phyloP scores from a whole-genome alignment of 2,113 vertebrate genomes.

The Malurus melanocephalus region DNA sequence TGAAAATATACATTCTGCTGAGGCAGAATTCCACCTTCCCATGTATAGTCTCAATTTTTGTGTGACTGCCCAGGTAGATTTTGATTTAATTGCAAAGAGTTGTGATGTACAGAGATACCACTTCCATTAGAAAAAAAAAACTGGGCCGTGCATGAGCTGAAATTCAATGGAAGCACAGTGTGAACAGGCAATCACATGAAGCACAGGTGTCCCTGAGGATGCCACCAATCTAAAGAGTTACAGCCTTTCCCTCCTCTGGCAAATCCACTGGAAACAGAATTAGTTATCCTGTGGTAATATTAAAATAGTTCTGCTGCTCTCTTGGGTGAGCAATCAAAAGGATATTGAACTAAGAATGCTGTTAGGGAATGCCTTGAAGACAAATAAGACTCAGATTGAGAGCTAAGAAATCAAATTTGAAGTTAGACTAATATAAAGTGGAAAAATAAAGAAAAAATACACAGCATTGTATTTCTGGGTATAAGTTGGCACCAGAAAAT shows the following conservation, averaged over 20 bases:
- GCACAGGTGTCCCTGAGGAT: accelerated
- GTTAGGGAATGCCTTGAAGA: not conserved
- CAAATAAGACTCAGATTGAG: not conserved
- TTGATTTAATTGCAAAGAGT: not conserved
- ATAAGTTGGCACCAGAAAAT: not conserved
- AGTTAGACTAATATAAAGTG: not conserved
- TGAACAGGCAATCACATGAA: not conserved
- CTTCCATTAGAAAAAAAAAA: not conserved
- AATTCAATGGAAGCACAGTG: not conserved
- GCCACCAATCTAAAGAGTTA: not conserved
- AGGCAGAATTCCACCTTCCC: not conserved
- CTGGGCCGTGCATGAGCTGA: not conserved
- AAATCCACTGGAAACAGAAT: not conserved
- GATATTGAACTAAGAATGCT: not conserved
- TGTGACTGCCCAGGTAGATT: not conserved
- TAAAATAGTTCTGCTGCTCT: not conserved
- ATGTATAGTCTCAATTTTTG: not conserved
- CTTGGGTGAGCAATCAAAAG: not conserved
- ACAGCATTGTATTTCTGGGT: not conserved
- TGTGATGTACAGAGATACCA: not conserved
- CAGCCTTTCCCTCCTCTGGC: not conserved
- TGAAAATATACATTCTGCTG: not conserved
- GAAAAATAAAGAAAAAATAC: not conserved
- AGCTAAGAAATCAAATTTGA: not conserved
- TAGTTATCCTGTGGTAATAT: not conserved